These are phyloP conservation scores for Tenthredo mesomela DNA, from an alignment of 2,888 invertebrate genomes.

Conservation along the genomic window DNA sequence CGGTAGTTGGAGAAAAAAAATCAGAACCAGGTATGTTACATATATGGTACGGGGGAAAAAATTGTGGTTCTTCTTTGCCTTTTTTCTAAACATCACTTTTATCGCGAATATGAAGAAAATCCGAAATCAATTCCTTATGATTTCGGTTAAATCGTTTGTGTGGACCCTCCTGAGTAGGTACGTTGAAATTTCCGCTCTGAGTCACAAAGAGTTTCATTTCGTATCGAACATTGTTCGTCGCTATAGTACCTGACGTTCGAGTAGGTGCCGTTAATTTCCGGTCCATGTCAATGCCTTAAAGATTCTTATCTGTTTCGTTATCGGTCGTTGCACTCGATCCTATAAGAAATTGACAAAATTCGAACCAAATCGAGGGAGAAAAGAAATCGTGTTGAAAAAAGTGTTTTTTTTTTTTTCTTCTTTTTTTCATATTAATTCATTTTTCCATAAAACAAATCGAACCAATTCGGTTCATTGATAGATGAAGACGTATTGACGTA, in stretches of 20 bases:
- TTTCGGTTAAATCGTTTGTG: neutral
- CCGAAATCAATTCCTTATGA: neutral
- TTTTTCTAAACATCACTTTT: neutral
- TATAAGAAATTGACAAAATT: neutral
- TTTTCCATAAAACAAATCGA: neutral
- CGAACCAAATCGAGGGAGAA: neutral
- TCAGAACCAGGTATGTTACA: neutral
- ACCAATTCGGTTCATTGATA: neutral
- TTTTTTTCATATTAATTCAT: neutral
- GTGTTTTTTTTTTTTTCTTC: no score
- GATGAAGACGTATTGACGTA: neutral
- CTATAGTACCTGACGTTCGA: neutral
- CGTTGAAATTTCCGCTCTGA: neutral
- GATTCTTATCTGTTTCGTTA: constrained; percentile 25
- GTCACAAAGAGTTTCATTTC: neutral
- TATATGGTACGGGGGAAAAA: neutral
- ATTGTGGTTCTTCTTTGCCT: neutral
- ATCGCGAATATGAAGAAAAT: neutral
- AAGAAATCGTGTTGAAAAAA: neutral
- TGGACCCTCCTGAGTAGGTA: neutral
- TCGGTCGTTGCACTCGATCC: neutral
- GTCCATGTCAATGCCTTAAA: constrained; percentile 25
- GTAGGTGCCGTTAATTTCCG: constrained; percentile 37
- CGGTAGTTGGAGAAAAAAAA: neutral
- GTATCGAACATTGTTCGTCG: neutral